Percentiles rank a stretch among this genome's conserved stretches.
Evolutionary conservation across 2,888 invertebrate species (phyloP).

Genomic region (Penaeus monodon): DNA sequence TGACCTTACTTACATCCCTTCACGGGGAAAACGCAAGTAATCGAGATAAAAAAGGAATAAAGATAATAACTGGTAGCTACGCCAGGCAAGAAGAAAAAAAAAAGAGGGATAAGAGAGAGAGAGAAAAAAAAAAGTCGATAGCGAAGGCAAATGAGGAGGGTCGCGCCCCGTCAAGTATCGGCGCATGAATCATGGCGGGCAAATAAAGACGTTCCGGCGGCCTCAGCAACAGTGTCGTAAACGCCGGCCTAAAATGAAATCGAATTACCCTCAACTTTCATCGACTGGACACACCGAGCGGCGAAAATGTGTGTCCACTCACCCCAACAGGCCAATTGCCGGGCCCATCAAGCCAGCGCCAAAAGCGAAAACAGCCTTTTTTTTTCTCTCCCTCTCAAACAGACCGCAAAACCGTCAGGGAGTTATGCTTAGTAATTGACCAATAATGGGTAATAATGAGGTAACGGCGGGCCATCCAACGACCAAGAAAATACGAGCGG

Average conservation of each 20-base stretch:
- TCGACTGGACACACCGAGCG: conserved; percentile 11
- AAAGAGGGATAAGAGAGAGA: background rate
- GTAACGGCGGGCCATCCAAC: conserved; percentile 18
- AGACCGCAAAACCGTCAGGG: conserved; percentile 8
- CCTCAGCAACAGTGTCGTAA: background rate
- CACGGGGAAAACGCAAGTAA: no score
- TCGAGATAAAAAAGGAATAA: no score
- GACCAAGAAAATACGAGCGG: conserved; percentile 27
- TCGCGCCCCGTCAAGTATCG: no score
- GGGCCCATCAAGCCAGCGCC: conserved; percentile 4
- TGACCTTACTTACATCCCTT: no score
- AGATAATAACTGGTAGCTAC: no score
- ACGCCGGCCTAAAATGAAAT: conserved; percentile 1
- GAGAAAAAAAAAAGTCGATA: background rate
- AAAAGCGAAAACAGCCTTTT: background rate
- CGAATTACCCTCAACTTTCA: conserved; percentile 13
- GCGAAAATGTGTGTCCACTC: conserved; percentile 19
- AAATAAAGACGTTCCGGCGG: background rate
- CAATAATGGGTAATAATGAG: conserved; percentile 33
- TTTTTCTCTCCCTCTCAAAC: conserved; percentile 28
- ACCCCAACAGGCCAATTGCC: conserved; percentile 23
- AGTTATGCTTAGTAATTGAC: conserved; percentile 30
- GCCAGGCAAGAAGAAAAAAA: no score
- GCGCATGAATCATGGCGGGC: no score
- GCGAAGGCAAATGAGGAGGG: background rate